Evolutionary conservation across 2,888 invertebrate species (phyloP).

Genomic region (Aricia artaxerxes): DNA sequence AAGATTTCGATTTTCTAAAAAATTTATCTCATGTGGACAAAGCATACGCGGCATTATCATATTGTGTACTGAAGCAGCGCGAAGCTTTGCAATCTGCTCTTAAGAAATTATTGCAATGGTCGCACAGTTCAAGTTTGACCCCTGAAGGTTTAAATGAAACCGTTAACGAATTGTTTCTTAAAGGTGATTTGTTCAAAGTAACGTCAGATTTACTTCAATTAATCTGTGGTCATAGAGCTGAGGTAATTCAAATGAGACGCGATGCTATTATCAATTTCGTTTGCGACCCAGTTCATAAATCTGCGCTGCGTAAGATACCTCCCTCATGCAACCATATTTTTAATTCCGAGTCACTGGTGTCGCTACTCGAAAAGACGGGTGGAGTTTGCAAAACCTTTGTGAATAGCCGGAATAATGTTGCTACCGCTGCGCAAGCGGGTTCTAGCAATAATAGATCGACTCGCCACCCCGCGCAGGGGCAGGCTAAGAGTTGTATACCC

Average conservation of each 20-base stretch:
- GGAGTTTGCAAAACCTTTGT: slow-evolving; percentile 14
- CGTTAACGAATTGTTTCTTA: neutral
- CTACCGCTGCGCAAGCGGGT: neutral
- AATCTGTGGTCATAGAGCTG: neutral
- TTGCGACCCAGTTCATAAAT: neutral
- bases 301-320: slow-evolving; percentile 26
- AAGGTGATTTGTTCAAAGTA: neutral
- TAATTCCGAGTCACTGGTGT: neutral
- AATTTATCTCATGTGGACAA: too few species aligned
- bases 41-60: too few species aligned
- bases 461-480: too few species aligned
- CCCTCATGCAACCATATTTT: slow-evolving; percentile 32
- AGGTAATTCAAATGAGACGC: slow-evolving; percentile 4
- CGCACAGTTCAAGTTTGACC: neutral
- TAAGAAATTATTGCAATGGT: neutral
- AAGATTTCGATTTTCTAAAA: too few species aligned
- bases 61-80: too few species aligned
- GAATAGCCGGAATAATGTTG: neutral
- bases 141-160: neutral
- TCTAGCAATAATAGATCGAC: too few species aligned
- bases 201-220: neutral
- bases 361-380: slow-evolving; percentile 14
- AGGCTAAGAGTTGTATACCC: neutral
- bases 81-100: neutral
- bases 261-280: neutral